A percentile compares a stretch with the other conserved stretches of the same genome.
phyloP scores from a whole-genome alignment of 2,888 invertebrate species.

The Acrocyrtus sp. region DNA sequence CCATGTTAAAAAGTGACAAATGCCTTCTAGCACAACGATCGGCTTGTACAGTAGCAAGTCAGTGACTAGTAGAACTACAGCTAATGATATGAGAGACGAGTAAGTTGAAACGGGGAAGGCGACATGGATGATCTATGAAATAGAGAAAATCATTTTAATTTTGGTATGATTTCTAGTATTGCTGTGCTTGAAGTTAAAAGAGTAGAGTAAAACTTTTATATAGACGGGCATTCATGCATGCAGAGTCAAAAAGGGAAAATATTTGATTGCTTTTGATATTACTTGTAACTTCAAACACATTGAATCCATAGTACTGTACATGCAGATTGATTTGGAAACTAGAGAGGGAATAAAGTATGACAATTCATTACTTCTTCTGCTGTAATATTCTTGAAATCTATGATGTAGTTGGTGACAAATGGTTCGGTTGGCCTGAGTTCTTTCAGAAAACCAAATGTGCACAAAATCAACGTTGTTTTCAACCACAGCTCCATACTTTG shows the following conservation, averaged over 20 bases:
- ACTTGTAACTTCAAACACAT: too few relatives aligned
- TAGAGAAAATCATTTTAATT: too few relatives aligned
- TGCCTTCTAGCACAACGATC: slow-evolving; percentile 82
- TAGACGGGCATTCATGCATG: too few relatives aligned
- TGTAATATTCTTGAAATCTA: slow-evolving; percentile 82
- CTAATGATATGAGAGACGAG: slow-evolving; percentile 68
- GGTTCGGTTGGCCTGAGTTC: slow-evolving; percentile 90
- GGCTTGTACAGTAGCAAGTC: slow-evolving; percentile 88
- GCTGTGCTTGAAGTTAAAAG: too few relatives aligned
- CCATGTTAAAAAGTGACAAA: slow-evolving; percentile 79
- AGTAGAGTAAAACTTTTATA: too few relatives aligned
- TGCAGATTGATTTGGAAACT: too few relatives aligned
- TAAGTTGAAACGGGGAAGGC: slow-evolving; percentile 69
- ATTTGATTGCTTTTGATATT: too few relatives aligned
- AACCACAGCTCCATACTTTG: slow-evolving; percentile 70
- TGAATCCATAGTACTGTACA: too few relatives aligned
- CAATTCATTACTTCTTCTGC: slow-evolving; percentile 74
- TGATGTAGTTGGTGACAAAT: slow-evolving; percentile 81
- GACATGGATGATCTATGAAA: slow-evolving; percentile 63
- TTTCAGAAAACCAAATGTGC: slow-evolving; percentile 83
- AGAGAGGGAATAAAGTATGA: too few relatives aligned
- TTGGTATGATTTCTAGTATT: too few relatives aligned
- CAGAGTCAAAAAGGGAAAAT: too few relatives aligned
- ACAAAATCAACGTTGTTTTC: slow-evolving; percentile 76
- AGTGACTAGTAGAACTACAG: slow-evolving; percentile 84